Conservation (phyloP, 2,113 vertebrate species). For the Entelurus aequoreus region DNA sequence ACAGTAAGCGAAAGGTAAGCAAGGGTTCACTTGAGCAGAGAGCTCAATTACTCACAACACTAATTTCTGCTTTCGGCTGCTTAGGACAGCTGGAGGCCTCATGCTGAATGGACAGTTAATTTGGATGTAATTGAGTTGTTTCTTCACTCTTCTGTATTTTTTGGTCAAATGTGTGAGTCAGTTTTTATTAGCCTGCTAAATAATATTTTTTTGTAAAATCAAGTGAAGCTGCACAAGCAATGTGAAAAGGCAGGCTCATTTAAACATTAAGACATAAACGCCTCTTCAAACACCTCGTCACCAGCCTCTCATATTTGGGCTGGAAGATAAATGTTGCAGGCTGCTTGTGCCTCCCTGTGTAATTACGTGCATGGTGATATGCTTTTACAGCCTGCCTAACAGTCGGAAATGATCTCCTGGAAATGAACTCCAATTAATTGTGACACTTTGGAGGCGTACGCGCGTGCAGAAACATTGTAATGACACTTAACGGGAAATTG, state of each 20-base stretch:
- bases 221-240: constrained; percentile 42
- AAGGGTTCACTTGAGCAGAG: constrained; percentile 29
- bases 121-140: constrained; percentile 43
- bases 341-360: constrained; percentile 63
- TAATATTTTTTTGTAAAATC: constrained; percentile 21
- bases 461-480: constrained; percentile 65
- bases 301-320: constrained; percentile 62
- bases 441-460: constrained; percentile 64
- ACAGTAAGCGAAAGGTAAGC: constrained; percentile 49
- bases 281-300: constrained; percentile 57
- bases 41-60: constrained; percentile 59
- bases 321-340: constrained; percentile 67
- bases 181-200: constrained; percentile 30
- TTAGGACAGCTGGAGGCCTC: constrained; percentile 46
- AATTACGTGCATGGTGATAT: constrained; percentile 71
- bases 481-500: constrained; percentile 72
- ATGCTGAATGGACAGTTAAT: constrained; percentile 30
- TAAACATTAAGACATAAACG: constrained; percentile 45
- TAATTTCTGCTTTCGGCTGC: constrained; percentile 54
- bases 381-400: constrained; percentile 75
- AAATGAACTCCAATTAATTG: constrained; percentile 78
- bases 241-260: constrained; percentile 48
- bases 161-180: constrained; percentile 4
- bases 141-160: constrained; percentile 4
- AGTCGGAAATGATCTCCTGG: constrained; percentile 73